These are phyloP conservation scores for Gavia stellata DNA, from an alignment of 2,113 vertebrate species.

Conservation along the genomic window DNA sequence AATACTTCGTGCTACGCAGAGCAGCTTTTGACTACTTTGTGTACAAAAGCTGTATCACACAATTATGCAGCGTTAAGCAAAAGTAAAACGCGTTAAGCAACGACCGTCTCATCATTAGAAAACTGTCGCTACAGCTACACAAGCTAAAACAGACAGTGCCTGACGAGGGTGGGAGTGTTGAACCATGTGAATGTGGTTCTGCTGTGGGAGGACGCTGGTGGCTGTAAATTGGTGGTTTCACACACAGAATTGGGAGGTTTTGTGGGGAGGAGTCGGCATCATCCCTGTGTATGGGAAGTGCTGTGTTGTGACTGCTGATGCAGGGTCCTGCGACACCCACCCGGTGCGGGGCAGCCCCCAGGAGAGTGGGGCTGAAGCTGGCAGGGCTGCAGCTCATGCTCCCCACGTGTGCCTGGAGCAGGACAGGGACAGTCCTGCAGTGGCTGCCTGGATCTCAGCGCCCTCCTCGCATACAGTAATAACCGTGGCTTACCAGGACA, in stretches of 20 bases:
- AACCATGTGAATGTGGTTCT: rapidly evolving
- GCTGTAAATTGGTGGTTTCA: background rate
- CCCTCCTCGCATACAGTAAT: rapidly evolving
- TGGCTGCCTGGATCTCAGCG: background rate
- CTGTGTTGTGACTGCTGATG: background rate
- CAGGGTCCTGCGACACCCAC: background rate
- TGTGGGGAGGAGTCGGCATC: background rate
- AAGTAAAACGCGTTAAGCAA: background rate
- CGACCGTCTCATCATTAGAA: background rate
- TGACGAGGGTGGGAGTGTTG: rapidly evolving
- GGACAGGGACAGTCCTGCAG: background rate
- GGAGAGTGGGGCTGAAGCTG: background rate
- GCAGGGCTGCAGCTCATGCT: background rate
- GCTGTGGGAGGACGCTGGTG: background rate
- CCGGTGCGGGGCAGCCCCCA: rapidly evolving
- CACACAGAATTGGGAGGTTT: background rate
- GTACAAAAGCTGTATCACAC: background rate
- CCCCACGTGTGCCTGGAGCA: rapidly evolving
- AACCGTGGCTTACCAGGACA: background rate
- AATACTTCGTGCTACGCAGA: background rate
- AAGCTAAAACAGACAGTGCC: background rate
- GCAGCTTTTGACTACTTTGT: background rate
- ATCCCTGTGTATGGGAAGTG: background rate
- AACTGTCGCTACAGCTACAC: too few relatives aligned
- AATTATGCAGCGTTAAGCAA: background rate